These are phyloP conservation scores for Dendropsophus ebraccatus DNA, from an alignment of 2,113 vertebrate species.

Conservation along the genomic window DNA sequence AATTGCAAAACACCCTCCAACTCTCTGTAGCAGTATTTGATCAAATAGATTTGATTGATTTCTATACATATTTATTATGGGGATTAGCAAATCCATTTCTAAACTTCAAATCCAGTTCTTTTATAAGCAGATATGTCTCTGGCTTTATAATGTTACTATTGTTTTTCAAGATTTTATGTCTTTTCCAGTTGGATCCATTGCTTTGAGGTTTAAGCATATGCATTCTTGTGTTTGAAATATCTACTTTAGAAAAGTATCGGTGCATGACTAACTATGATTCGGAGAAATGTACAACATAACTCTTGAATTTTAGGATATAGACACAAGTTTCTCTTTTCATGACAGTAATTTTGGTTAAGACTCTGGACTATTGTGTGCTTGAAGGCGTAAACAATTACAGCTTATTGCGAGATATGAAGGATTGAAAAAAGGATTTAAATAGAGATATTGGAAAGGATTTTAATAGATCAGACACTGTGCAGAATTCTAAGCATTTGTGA, in stretches of 20 bases:
- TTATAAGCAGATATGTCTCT: not conserved
- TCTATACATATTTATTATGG: not conserved
- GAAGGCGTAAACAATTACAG: not conserved
- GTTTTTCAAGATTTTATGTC: not conserved
- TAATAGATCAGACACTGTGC: constrained; percentile 14
- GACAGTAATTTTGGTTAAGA: constrained; percentile 15
- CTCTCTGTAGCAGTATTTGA: too few species aligned
- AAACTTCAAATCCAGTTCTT: not conserved
- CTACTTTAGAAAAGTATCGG: constrained; percentile 12
- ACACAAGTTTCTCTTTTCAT: constrained; percentile 9
- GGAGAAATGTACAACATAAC: not conserved
- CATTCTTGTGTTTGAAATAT: not conserved
- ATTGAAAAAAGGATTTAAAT: constrained; percentile 19
- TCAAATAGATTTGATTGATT: too few species aligned
- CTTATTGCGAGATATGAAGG: constrained; percentile 5
- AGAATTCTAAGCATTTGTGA: not conserved
- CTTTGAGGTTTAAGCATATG: not conserved
- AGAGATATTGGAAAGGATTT: constrained; percentile 31
- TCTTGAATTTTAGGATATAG: not conserved
- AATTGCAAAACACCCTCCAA: too few species aligned
- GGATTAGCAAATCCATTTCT: not conserved
- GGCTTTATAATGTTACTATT: not conserved
- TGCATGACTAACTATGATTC: constrained; percentile 6
- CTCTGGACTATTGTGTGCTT: constrained; percentile 9
- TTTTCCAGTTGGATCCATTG: not conserved